Base-by-base conservation (phyloP, 1,140 invertebrate species). In the Hypothenemus hampei region DNA sequence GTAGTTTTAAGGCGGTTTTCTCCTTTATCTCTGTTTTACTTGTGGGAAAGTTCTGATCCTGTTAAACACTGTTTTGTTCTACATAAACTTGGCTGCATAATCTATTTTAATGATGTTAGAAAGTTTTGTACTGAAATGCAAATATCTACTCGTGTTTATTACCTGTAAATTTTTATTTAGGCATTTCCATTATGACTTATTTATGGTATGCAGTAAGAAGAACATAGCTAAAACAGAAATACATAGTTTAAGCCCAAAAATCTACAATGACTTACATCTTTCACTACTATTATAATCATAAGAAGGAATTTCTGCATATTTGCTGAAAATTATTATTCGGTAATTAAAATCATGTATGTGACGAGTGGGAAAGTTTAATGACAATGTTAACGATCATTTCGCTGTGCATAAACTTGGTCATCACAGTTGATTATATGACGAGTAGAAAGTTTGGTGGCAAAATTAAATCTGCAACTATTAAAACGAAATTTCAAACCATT, bases 61-160 rank as follows among this genome's bases (percentile, higher is more conserved):
- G 43, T 45, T 45, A 45, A 45, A 22, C 22, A 45, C 31, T 45
- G 24, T 45, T 45, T 45, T 26, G 43, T 6, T 11, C 43, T 29
- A 29, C 24, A 29, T 45, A 45, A 45, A 45, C 43, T 45, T 15
- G 43, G 23, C 24, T 29, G 43, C 22, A 45, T 45, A 45, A 29
- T 29, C 23, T 29, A 29, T 18, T 45, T 45, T 45, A 45, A 45
- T 29, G 43, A 45, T 20, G 20, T 45, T 29, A 45, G 43, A 29
- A 45, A 45, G 43, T 45, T 45, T 29, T 8, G n/a, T 18, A 45
- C 23, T 45, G 24, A 45, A 45, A 45, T 29, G 39, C 39, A 41
- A 41, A 41, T 41, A 41, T 41, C 39, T 41, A 24, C 24, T 24
- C 11, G 24, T 22, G 31, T 45, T 45, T 18, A 29, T 29, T 29